Evolutionary conservation across 1,140 invertebrate genomes (phyloP), one percentile per base, ranked within the genome.

Genomic region (Galendromus occidentalis): DNA sequence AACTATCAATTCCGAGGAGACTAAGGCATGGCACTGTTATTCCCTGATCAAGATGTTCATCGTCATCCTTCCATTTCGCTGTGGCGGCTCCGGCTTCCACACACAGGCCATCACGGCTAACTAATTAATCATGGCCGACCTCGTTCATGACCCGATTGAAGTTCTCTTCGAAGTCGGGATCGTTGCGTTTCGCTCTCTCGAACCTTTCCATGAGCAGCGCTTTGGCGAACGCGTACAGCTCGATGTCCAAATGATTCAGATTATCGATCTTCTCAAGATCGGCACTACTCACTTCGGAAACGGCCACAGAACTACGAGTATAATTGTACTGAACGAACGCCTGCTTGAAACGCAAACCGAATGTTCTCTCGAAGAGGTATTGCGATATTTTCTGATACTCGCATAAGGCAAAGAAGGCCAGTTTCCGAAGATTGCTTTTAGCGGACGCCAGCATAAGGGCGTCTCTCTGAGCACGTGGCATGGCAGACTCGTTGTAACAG

Each of bases 321-420:
- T 87, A 83, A 77, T 93, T 92, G 74, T 90, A 86, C 74, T 92
- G 89, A 69, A 86, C 85, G 75, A 93, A 91, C 28, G 86, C 84
- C 69, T 88, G 83, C 45, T 85, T 83, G 76, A 93, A 95, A 70
- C 86, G 81, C 71, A 98, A 79, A 74, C 88, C 86, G 75, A 98
- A 98, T n/a, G 89, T 94, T 76, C 91, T 85, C 75, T 98, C 93
- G 76, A 98, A 99, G 42, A 97, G 84, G 73, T 91, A 91, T 75
- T 98, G 94, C 30, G 88, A 89, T 67, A 88, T 85, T 79, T 86
- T 86, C 78, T 95, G 94, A 76, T 85, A 84, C 77, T 98, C 95
- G 22, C 91, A 95, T 64, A 98, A 80, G 66, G 94, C 94, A 77
- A 98, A 97, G 74, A 91, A 98, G 33, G 92, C 86, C 87, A 98